phyloP scores from a whole-genome alignment of 64 coral and sea anemone species.

The Platygyra sinensis region DNA sequence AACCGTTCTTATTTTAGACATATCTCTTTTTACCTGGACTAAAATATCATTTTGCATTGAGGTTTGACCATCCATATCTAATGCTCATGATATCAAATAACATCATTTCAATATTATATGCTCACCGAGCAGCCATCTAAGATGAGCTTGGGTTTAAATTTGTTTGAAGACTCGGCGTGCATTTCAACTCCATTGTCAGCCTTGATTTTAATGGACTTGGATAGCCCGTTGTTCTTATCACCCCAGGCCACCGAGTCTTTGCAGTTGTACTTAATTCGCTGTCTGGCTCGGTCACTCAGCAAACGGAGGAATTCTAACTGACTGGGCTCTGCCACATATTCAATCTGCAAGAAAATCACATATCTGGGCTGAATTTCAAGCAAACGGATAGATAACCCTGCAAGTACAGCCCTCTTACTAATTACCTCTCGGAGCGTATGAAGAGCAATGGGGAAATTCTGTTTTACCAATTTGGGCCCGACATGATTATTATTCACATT shows the following conservation, averaged over 20 bases:
- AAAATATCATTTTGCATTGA: too few species aligned
- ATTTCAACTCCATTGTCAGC: constrained; percentile 87
- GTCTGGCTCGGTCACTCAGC: constrained; percentile 86
- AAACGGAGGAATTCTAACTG: constrained; percentile 89
- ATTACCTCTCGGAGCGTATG: too few species aligned
- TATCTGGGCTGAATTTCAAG: too few species aligned
- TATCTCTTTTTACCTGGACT: too few species aligned
- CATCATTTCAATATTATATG: neutral
- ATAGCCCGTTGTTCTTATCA: constrained; percentile 51
- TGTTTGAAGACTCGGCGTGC: constrained; percentile 85
- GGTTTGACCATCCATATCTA: too few species aligned
- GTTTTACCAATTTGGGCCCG: too few species aligned
- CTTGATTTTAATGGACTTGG: constrained; percentile 84
- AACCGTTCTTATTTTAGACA: neutral
- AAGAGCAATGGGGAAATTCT: too few species aligned
- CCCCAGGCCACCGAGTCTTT: constrained; percentile 92
- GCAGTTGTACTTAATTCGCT: constrained; percentile 92
- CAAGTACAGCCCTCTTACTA: too few species aligned
- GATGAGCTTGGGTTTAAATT: constrained; percentile 86
- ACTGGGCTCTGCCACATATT: constrained; percentile 73
- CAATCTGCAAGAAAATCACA: constrained; percentile 62
- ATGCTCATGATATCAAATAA: too few species aligned
- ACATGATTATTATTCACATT: too few species aligned
- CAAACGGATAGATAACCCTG: too few species aligned
- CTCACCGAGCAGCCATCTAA: constrained; percentile 81